These are phyloP conservation scores for Anthopleura sola DNA, from an alignment of 64 coral and sea anemone genomes.

Conservation along the genomic window DNA sequence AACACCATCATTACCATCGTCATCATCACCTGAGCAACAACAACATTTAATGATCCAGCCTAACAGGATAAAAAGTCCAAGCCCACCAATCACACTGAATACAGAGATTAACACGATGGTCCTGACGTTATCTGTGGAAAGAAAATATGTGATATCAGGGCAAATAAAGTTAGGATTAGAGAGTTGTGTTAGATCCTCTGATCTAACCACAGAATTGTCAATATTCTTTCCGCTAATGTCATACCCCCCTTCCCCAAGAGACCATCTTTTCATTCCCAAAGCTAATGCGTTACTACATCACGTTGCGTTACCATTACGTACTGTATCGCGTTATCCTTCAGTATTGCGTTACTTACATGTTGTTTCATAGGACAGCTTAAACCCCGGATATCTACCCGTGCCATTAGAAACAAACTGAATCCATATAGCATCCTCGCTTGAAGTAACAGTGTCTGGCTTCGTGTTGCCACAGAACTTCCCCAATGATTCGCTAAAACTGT, in stretches of 20 bases:
- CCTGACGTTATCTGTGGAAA: background rate
- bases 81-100: background rate
- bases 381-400: background rate
- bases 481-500: slow-evolving; percentile 33
- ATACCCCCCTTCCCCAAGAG: background rate
- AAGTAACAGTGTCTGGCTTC: slow-evolving; percentile 27
- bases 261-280: background rate
- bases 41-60: background rate
- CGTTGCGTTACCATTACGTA: background rate
- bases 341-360: slow-evolving; percentile 4
- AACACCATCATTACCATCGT: background rate
- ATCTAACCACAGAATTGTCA: no score
- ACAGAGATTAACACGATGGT: slow-evolving; percentile 6
- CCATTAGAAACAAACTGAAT: slow-evolving; percentile 48
- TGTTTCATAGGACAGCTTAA: slow-evolving; percentile 4
- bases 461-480: slow-evolving; percentile 60
- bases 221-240: no score
- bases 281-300: background rate
- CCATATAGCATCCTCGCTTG: slow-evolving; percentile 44
- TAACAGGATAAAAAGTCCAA: background rate
- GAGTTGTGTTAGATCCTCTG: no score
- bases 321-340: background rate
- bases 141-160: background rate
- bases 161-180: no score
- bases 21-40: background rate